Conservation (phyloP, 2,888 invertebrate species). For the Dicranocentrus wangi region DNA sequence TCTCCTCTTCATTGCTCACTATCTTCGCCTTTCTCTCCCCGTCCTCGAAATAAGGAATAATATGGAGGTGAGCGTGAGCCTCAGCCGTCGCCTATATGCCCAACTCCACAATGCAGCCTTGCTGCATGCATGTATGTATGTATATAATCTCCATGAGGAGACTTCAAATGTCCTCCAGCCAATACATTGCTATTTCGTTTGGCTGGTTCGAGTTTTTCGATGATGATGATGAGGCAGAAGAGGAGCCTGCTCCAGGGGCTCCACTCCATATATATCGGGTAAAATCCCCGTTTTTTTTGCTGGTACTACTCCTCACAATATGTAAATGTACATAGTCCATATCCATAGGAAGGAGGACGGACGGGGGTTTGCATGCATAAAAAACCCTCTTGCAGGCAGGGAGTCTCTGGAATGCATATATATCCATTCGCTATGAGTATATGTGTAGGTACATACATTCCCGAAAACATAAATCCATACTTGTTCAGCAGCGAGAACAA, state of each 20-base stretch:
- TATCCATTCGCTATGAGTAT: background rate
- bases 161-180: conserved; percentile 26
- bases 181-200: conserved; percentile 62
- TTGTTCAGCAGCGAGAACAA: conserved; percentile 47
- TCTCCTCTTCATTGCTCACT: conserved; percentile 46
- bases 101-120: background rate
- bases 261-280: too few species aligned
- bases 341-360: background rate
- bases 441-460: conserved; percentile 16
- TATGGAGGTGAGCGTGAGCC: too few species aligned
- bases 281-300: too few species aligned
- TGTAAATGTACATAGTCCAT: too few species aligned
- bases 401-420: too few species aligned
- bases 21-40: conserved; percentile 23
- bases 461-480: conserved; percentile 35
- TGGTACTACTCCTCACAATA: too few species aligned
- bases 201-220: conserved; percentile 46
- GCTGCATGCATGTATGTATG: conserved; percentile 12
- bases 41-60: background rate
- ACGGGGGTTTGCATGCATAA: conserved; percentile 16
- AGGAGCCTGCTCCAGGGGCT: conserved; percentile 22
- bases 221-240: conserved; percentile 34
- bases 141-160: conserved; percentile 62
- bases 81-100: too few species aligned
- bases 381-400: too few species aligned